Evolutionary conservation across 2,797 vertebrate genomes (phyloP).

Genomic region (Sebastes wilsoni): DNA sequence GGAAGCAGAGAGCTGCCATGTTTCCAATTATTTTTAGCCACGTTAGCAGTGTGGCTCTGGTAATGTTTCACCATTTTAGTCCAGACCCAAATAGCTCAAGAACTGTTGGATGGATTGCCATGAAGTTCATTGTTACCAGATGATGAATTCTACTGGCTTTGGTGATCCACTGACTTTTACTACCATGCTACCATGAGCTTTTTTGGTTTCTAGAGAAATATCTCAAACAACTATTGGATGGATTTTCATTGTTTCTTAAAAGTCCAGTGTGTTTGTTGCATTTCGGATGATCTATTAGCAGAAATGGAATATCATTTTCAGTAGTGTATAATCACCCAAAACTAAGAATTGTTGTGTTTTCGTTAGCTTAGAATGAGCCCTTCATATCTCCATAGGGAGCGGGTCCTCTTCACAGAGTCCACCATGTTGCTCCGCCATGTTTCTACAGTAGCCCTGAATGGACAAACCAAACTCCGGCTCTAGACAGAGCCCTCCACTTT

Average conservation of each 20-base stretch:
- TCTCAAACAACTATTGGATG: neutral
- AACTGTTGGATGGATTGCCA: neutral
- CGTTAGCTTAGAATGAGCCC: no score
- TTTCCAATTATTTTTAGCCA: neutral
- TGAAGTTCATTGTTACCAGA: neutral
- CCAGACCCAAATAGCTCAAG: neutral
- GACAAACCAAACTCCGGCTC: no score
- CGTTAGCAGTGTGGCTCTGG: neutral
- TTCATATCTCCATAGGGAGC: no score
- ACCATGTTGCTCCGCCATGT: no score
- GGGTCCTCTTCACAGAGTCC: no score
- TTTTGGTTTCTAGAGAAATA: neutral
- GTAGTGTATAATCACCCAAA: no score
- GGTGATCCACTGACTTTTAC: neutral
- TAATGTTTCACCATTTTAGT: neutral
- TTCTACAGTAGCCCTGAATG: no score
- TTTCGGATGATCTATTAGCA: no score
- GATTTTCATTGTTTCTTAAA: neutral
- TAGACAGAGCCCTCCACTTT: rapidly evolving
- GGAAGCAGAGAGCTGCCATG: neutral
- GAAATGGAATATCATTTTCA: no score
- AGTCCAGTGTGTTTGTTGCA: no score
- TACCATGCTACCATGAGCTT: neutral
- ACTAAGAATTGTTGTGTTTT: no score
- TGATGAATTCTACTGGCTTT: neutral